phyloP scores from a whole-genome alignment of 2,888 invertebrate species.

The Nomada fucata region DNA sequence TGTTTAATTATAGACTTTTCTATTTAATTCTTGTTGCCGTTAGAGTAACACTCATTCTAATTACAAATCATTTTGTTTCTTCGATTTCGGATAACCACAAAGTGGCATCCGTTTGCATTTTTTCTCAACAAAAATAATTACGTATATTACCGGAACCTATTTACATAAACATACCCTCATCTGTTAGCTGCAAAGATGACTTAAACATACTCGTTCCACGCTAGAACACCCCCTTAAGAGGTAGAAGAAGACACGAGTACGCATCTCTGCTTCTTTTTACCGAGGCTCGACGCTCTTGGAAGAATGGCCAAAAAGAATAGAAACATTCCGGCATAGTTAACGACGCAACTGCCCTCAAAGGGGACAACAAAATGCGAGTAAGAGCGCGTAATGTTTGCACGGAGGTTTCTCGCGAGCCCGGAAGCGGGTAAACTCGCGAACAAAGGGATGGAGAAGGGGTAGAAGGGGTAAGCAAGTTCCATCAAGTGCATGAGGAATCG shows the following conservation, averaged over 20 bases:
- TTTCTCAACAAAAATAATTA: too few species aligned
- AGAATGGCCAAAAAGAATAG: conserved; percentile 45
- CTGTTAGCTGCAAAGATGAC: too few species aligned
- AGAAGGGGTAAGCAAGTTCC: conserved; percentile 17
- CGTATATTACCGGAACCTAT: too few species aligned
- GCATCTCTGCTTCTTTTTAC: neutral
- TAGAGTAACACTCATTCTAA: too few species aligned
- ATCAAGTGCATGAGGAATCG: conserved; percentile 1
- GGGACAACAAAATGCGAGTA: too few species aligned
- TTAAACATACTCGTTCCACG: too few species aligned
- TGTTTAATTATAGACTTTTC: too few species aligned
- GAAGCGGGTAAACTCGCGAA: conserved; percentile 8
- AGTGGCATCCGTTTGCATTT: too few species aligned
- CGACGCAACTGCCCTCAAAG: neutral
- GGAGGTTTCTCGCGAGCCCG: neutral
- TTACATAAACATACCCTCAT: too few species aligned
- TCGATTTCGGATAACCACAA: too few species aligned
- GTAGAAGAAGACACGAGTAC: neutral
- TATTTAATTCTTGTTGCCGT: too few species aligned
- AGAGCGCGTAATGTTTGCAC: neutral
- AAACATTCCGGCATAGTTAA: conserved; percentile 15
- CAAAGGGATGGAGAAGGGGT: conserved; percentile 2
- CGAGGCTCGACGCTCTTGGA: conserved; percentile 40
- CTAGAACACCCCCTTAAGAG: neutral
- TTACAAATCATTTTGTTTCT: too few species aligned